Evolutionary conservation across 2,113 vertebrate genomes (phyloP).

Genomic region (Cephalopterus ornatus): DNA sequence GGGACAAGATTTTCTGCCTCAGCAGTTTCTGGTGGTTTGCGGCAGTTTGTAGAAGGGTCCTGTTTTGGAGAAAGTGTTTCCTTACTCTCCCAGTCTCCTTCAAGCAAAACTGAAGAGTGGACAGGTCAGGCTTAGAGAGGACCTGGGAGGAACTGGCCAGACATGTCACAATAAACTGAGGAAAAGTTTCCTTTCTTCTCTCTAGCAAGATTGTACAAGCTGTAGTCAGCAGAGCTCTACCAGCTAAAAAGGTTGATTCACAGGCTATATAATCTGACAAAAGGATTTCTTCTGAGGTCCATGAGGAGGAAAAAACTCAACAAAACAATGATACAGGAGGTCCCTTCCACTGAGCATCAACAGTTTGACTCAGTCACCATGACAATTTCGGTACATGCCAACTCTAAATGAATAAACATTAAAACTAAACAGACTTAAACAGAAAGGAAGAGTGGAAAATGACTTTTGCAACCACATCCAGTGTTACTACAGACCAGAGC

Average conservation of each 20-base stretch:
- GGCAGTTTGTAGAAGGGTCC: neutral
- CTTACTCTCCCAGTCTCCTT: neutral
- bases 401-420: neutral
- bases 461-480: neutral
- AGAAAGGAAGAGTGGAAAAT: neutral
- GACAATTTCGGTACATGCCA: neutral
- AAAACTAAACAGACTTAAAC: neutral
- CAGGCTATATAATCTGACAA: neutral
- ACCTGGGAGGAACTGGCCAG: neutral
- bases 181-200: neutral
- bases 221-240: neutral
- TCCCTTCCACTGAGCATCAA: neutral
- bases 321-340: neutral
- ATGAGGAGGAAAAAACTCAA: rapidly evolving
- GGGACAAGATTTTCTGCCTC: neutral
- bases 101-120: neutral
- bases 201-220: neutral
- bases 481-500: neutral
- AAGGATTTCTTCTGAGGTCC: neutral
- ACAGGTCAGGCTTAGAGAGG: neutral
- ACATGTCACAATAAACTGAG: neutral
- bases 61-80: neutral
- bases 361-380: neutral
- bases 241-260: neutral
- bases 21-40: neutral